Evolutionary conservation across 2,888 invertebrate genomes (phyloP).

Genomic region (Synanthedon myopaeformis): DNA sequence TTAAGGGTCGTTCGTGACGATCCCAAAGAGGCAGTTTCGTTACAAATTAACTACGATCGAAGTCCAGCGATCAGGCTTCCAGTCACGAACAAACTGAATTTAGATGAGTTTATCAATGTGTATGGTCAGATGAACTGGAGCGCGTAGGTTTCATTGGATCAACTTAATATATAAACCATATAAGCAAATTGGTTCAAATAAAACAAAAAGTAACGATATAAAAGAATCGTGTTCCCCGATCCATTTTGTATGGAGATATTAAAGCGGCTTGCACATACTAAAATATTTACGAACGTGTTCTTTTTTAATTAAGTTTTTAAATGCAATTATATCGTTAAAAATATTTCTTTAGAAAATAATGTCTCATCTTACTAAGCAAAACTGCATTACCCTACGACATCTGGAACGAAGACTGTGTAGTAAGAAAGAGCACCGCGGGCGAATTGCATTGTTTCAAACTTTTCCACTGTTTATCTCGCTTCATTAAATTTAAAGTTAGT

Average conservation of each 20-base stretch:
- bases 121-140: constrained; percentile 24
- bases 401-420: neutral
- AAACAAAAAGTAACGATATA: too few species aligned
- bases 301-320: too few species aligned
- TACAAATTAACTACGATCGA: constrained; percentile 43
- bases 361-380: neutral
- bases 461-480: neutral
- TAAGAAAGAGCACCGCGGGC: neutral
- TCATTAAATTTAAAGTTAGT: neutral
- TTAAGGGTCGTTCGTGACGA: constrained; percentile 36
- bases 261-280: too few species aligned
- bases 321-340: too few species aligned
- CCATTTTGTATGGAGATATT: too few species aligned
- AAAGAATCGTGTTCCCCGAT: too few species aligned
- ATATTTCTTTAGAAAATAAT: neutral
- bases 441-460: neutral
- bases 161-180: too few species aligned
- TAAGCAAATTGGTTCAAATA: too few species aligned
- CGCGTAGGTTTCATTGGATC: neutral
- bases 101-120: constrained; percentile 55
- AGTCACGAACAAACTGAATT: constrained; percentile 55
- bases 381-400: neutral
- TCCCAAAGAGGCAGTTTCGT: constrained; percentile 36
- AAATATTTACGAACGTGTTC: too few species aligned
- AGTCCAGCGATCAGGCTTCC: constrained; percentile 34